A percentile compares a stretch with the other conserved stretches of the same genome.
Conservation (phyloP, 2,113 vertebrate genomes). For the Halcyon senegalensis region DNA sequence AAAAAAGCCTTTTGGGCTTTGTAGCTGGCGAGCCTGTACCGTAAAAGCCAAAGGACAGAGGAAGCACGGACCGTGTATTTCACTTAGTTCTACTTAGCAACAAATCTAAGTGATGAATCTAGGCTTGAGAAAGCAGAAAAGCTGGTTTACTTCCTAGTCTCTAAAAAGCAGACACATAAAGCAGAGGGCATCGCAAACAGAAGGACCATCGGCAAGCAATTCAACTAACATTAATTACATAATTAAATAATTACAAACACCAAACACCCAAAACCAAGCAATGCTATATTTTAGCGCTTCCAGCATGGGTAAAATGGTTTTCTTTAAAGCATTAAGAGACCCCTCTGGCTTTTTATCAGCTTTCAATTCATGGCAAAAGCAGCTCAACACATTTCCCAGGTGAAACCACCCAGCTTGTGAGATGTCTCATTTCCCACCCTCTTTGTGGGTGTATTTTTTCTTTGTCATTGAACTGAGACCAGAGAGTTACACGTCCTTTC, state of each 20-base stretch:
- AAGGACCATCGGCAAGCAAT: background rate
- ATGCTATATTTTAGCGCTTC: background rate
- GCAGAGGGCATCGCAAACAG: background rate
- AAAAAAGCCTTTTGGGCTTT: background rate
- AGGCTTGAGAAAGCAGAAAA: background rate
- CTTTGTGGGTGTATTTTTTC: background rate
- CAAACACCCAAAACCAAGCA: background rate
- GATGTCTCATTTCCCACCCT: rapidly evolving
- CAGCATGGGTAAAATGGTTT: background rate
- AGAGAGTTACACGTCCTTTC: background rate
- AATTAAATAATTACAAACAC: background rate
- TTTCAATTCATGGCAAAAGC: background rate
- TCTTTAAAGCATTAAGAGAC: background rate
- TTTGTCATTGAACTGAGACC: background rate
- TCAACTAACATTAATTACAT: background rate
- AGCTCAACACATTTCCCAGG: background rate
- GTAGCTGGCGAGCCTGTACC: background rate
- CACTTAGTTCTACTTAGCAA: background rate
- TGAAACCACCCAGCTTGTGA: background rate
- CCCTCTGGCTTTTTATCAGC: background rate
- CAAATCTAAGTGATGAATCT: background rate
- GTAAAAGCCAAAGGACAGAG: background rate
- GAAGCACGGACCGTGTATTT: background rate
- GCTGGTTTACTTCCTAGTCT: background rate
- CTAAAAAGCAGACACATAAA: background rate